Base-by-base conservation (phyloP, 2,113 vertebrate species). In the Scophthalmus maximus region DNA sequence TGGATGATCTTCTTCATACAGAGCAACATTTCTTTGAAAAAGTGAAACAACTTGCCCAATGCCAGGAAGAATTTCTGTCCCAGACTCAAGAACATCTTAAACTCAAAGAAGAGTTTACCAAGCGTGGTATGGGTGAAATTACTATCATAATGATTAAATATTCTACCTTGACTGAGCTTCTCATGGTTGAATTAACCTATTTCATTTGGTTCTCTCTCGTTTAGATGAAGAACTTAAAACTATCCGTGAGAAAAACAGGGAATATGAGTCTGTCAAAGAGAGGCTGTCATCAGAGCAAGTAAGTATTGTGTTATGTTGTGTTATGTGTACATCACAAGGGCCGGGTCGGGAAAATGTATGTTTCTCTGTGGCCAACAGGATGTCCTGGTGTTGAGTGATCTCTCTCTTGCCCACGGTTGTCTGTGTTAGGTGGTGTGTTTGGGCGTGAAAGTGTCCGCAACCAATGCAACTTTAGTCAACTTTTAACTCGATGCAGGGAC, bases 11-110 rank as follows among this genome's bases (percentile, higher is more conserved):
- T 74, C 80, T 9, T 76, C 60, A 72, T 88, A 17, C 87, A 97
- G 98, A 99, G 8, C 96, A 98, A 94, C 96, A 98, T 8, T 97
- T 97, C 73, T 98, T 98, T 72, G 96, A 98, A 73, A 95, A 98
- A 68, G 97, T 97, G 72, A 96, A 96, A 64, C 93, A 95, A 20
- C 93, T 97, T n/a, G 89, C 93, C 22, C 95, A 96, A 9, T 94
- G 94, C 89, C 96, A 96, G 69, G 95, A 97, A 25, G 94, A 96
- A 2, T 95, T 96, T 47, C 85, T 97, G 57, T 93, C 92, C 7
- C 92, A 97, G 85, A 95, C 95, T 0, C 94, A 96, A 58, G 95
- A 97, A 8, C 93, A 95, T 80, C 92, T 94, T 4, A 95, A 81
- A 60, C 91, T 98, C 4, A 91, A 93, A 32, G 93, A 95, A 32